Percentiles rank a stretch among this genome's conserved stretches.
Evolutionary conservation across 1,140 invertebrate species (phyloP).

Genomic region (Vanessa atalanta): DNA sequence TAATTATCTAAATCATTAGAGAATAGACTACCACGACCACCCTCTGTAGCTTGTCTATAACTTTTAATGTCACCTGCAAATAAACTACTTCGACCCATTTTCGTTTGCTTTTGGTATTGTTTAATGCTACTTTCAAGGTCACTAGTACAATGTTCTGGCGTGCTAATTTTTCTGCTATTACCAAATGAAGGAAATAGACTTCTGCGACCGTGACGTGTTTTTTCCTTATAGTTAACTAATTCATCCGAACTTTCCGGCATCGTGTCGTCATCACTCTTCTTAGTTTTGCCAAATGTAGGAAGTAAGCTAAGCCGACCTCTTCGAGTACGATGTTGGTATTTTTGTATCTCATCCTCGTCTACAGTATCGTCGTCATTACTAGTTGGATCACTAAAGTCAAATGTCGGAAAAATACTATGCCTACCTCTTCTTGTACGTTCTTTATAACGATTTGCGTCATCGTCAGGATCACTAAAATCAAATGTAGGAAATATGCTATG

Average conservation of each 20-base stretch:
- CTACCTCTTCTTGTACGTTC: constrained; percentile 66
- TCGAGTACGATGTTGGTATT: constrained; percentile 70
- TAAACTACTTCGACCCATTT: constrained; percentile 72
- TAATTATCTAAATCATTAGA: constrained; percentile 65
- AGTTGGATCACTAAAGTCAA: constrained; percentile 64
- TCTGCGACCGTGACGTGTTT: constrained; percentile 61
- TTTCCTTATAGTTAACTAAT: constrained; percentile 72
- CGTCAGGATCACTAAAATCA: constrained; percentile 65
- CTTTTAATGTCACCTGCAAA: constrained; percentile 59
- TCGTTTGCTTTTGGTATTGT: constrained; percentile 68
- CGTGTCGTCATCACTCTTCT: constrained; percentile 66
- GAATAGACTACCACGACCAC: constrained; percentile 54
- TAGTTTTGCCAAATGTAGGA: constrained; percentile 71
- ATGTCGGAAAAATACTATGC: constrained; percentile 72
- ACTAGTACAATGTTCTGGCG: constrained; percentile 47
- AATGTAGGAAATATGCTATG: constrained; percentile 65
- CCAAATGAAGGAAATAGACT: constrained; percentile 73
- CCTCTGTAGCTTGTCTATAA: constrained; percentile 49
- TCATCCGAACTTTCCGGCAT: constrained; percentile 73
- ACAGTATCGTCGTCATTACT: constrained; percentile 69
- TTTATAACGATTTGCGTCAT: constrained; percentile 64
- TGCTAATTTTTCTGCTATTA: constrained; percentile 63
- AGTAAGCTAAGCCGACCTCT: constrained; percentile 72
- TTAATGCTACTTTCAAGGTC: constrained; percentile 68
- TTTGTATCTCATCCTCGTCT: constrained; percentile 68